Conservation (phyloP, 1,140 invertebrate genomes). For the Caerostris darwini region DNA sequence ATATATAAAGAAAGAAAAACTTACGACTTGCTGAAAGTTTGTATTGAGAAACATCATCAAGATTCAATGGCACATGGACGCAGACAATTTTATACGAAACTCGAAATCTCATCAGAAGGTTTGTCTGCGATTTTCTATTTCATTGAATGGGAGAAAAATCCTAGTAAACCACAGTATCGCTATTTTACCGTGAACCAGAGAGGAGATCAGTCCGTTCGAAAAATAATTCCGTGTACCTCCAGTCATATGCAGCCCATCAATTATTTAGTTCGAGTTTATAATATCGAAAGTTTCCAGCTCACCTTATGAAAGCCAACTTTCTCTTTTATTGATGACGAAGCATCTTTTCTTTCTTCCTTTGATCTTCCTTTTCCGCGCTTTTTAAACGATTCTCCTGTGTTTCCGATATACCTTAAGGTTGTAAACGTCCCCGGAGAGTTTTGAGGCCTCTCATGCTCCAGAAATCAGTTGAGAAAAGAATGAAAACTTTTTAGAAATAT, state of each 20-base stretch:
- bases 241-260: background rate
- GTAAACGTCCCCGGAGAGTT: slow-evolving; percentile 34
- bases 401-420: slow-evolving; percentile 61
- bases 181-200: background rate
- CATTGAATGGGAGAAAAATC: too few relatives aligned
- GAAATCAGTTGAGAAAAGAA: slow-evolving; percentile 46
- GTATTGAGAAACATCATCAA: too few relatives aligned
- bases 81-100: too few relatives aligned
- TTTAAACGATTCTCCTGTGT: slow-evolving; percentile 59
- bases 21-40: too few relatives aligned
- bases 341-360: slow-evolving; percentile 15
- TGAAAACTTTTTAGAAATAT: slow-evolving; percentile 46
- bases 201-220: background rate
- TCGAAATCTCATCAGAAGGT: too few relatives aligned
- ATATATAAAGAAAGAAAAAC: too few relatives aligned
- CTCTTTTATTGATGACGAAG: slow-evolving; percentile 43
- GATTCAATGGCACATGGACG: too few relatives aligned
- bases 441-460: slow-evolving; percentile 18
- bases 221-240: background rate
- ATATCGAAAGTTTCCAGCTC: slow-evolving; percentile 40
- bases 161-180: background rate
- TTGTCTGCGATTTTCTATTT: too few relatives aligned
- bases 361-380: slow-evolving; percentile 41
- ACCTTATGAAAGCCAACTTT: slow-evolving; percentile 40
- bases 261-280: slow-evolving; percentile 30